Conservation (phyloP, 1,140 invertebrate species). For the Papilio polytes region DNA sequence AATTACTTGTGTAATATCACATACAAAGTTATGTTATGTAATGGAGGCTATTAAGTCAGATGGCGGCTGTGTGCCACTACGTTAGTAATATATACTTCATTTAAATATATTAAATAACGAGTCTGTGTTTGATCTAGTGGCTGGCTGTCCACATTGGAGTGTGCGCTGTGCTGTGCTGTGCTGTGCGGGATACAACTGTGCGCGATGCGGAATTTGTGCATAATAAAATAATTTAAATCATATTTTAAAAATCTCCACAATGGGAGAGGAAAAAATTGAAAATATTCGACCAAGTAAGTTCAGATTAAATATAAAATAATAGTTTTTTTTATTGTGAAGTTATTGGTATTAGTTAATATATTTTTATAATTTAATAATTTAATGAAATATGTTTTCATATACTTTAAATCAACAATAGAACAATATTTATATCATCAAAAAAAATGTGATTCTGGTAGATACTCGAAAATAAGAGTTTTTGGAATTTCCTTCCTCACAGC, state of each 20-base stretch:
- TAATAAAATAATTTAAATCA: neutral
- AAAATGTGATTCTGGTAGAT: too few relatives aligned
- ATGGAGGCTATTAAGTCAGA: neutral
- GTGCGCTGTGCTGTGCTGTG: conserved; percentile 1
- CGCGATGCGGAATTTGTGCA: conserved; percentile 21
- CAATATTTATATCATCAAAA: too few relatives aligned
- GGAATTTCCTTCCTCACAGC: too few relatives aligned
- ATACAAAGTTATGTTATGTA: neutral
- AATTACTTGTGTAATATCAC: neutral
- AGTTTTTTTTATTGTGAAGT: neutral
- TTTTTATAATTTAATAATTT: too few relatives aligned
- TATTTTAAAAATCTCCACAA: conserved; percentile 21
- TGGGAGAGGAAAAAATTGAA: conserved; percentile 44
- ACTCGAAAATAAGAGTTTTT: too few relatives aligned
- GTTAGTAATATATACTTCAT: neutral
- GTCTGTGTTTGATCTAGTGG: neutral
- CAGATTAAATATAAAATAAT: neutral
- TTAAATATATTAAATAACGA: neutral
- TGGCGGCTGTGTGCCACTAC: neutral
- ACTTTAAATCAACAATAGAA: too few relatives aligned
- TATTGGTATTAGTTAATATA: too few relatives aligned
- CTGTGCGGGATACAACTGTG: neutral
- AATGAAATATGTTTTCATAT: too few relatives aligned
- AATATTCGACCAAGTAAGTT: conserved; percentile 48
- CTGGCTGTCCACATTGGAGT: neutral